These are phyloP conservation scores for Lasioglossum villosulum DNA, from an alignment of 2,888 invertebrate species.

Conservation along the genomic window DNA sequence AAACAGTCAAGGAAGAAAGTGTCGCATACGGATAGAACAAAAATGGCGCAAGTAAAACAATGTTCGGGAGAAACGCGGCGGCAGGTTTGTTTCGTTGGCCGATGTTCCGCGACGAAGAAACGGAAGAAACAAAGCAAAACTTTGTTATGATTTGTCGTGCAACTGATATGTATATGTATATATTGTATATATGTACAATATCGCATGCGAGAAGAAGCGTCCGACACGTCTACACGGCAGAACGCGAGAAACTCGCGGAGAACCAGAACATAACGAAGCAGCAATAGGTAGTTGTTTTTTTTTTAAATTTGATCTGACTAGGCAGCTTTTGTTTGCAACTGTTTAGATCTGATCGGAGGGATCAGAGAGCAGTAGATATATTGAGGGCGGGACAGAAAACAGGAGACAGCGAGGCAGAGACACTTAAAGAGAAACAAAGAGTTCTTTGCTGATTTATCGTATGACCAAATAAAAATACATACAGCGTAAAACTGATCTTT, in stretches of 20 bases:
- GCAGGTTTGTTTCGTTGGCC: slow-evolving; percentile 20
- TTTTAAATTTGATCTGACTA: slow-evolving; percentile 17
- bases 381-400: slow-evolving; percentile 24
- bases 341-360: slow-evolving; percentile 1
- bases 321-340: slow-evolving; percentile 14
- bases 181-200: background rate
- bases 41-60: slow-evolving; percentile 24
- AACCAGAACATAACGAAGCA: slow-evolving; percentile 35
- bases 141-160: slow-evolving; percentile 59
- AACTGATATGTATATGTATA: slow-evolving; percentile 36
- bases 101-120: slow-evolving; percentile 8
- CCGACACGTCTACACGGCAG: slow-evolving; percentile 42
- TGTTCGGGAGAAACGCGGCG: slow-evolving; percentile 22
- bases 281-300: background rate
- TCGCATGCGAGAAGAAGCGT: slow-evolving; percentile 63
- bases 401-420: slow-evolving; percentile 57
- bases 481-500: slow-evolving; percentile 84
- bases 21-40: slow-evolving; percentile 21
- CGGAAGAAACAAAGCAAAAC: slow-evolving; percentile 43
- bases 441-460: slow-evolving; percentile 59
- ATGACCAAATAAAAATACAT: slow-evolving; percentile 82
- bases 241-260: slow-evolving; percentile 23
- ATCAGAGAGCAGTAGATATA: slow-evolving; percentile 21
- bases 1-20: slow-evolving; percentile 19
- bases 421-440: slow-evolving; percentile 63